Base-by-base conservation (phyloP, 2,797 vertebrate genomes). In the Hydrocynus forskahlii region DNA sequence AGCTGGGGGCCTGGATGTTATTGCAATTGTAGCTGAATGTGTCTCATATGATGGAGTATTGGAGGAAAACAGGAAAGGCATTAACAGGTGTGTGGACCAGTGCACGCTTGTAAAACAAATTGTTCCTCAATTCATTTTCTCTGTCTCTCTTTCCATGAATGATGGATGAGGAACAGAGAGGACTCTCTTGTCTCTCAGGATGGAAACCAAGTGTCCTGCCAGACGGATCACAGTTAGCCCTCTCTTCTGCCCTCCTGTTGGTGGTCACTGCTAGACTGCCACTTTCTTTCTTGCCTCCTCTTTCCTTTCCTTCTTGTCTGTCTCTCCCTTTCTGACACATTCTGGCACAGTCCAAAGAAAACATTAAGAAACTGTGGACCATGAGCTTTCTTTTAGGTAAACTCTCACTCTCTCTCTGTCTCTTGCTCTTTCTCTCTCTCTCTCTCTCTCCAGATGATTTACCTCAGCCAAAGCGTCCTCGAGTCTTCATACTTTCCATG, bases 131-230 rank as follows among this genome's bases (percentile, higher is more conserved):
- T 70, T 79, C 62, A 69, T 14, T 59, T 52, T 62, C 38, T 21
- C 70, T 55, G 54, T 73, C 25, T 68, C 38, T 75, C 69, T 66
- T 84, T 57, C 29, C 45, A 21, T 75, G 59, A 72, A 55, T 85
- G 81, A 83, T 80, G 73, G 79, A 85, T 74, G 59, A 21, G 69
- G 78, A 74, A 79, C 68, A 79, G 77, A 77, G 54, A 73, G 76
- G 52, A 63, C 63, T 81, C 64, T 62, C 70, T 57, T 85, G 62
- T 64, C 43, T 77, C 54, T 50, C 83, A 59, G 80, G 40, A 83
- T 45, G 68, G 79, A 87, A 85, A 87, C 75, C 60, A n/a, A 76
- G 55, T 13, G 50, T 29, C 57, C 23, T 66, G 86, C 86, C 86
- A 83, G 63, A 81, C 40, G 60, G 68, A 76, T 76, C 79, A 60